Conservation (phyloP, 2,113 vertebrate genomes). For the Rattus rattus region DNA sequence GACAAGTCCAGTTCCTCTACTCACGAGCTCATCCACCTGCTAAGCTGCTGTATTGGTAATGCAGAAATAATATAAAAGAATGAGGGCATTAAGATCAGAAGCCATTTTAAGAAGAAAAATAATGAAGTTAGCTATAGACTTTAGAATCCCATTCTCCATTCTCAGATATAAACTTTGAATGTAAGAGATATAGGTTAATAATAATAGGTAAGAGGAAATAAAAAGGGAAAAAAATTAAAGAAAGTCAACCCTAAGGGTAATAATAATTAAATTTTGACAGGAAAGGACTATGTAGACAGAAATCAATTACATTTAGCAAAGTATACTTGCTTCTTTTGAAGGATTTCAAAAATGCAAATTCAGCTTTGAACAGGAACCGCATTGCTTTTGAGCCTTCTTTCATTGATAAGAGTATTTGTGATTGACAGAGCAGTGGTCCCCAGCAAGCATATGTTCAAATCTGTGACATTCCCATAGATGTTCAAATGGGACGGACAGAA, state of each 20-base stretch:
- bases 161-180: slow-evolving; percentile 53
- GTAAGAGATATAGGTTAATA: slow-evolving; percentile 70
- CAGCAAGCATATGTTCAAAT: not conserved
- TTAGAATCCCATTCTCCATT: slow-evolving; percentile 50
- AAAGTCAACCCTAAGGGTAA: slow-evolving; percentile 69
- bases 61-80: slow-evolving; percentile 42
- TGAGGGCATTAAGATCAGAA: slow-evolving; percentile 68
- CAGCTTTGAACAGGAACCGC: slow-evolving; percentile 41
- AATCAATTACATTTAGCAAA: slow-evolving; percentile 75
- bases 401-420: not conserved
- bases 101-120: slow-evolving; percentile 61
- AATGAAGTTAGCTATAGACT: slow-evolving; percentile 63
- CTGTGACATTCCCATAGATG: not conserved
- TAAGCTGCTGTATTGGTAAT: not conserved
- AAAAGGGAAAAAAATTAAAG: slow-evolving; percentile 74
- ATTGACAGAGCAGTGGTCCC: not conserved
- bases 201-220: slow-evolving; percentile 72
- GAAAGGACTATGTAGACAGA: slow-evolving; percentile 68
- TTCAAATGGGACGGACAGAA: not conserved
- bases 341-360: slow-evolving; percentile 45
- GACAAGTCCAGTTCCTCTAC: not conserved
- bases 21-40: not conserved
- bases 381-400: not conserved
- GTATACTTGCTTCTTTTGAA: slow-evolving; percentile 65
- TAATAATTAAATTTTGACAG: slow-evolving; percentile 79